A percentile compares a stretch with the other conserved stretches of the same genome.
Evolutionary conservation across 92 coral and sea anemone species (phyloP).

Genomic region (Diadumene lineata): DNA sequence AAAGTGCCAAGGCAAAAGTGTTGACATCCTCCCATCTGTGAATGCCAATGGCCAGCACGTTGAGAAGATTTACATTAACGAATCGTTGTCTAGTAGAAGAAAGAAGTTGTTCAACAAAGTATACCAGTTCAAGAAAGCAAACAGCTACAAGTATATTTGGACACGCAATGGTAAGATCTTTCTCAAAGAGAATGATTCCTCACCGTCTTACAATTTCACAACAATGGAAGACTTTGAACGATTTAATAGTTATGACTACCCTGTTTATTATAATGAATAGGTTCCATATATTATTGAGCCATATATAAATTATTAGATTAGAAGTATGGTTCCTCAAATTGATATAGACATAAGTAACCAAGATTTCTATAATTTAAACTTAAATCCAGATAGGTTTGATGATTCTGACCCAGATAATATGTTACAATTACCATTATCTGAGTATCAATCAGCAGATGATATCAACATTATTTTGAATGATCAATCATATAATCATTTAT

Average conservation of each 20-base stretch:
- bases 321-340: not conserved
- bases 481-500: not conserved
- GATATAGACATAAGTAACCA: not conserved
- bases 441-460: constrained; percentile 16
- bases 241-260: not conserved
- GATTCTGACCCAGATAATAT: constrained; percentile 39
- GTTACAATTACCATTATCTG: constrained; percentile 24
- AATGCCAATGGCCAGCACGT: not conserved
- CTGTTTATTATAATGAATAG: not conserved
- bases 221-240: not conserved
- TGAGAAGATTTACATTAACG: constrained; percentile 19
- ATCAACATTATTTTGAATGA: constrained; percentile 16
- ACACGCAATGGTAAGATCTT: constrained; percentile 10
- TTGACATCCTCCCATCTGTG: constrained; percentile 2
- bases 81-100: constrained; percentile 18
- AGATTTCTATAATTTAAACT: constrained; percentile 23
- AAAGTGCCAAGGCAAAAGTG: constrained; percentile 3
- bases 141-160: constrained; percentile 10
- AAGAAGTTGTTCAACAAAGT: constrained; percentile 6
- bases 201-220: not conserved
- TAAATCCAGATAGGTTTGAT: constrained; percentile 46
- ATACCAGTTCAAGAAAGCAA: not conserved
- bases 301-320: too few relatives aligned
- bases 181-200: not conserved
- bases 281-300: not conserved